Evolutionary conservation across 2,797 vertebrate species (phyloP).

Genomic region (Threskiornis aethiopicus): DNA sequence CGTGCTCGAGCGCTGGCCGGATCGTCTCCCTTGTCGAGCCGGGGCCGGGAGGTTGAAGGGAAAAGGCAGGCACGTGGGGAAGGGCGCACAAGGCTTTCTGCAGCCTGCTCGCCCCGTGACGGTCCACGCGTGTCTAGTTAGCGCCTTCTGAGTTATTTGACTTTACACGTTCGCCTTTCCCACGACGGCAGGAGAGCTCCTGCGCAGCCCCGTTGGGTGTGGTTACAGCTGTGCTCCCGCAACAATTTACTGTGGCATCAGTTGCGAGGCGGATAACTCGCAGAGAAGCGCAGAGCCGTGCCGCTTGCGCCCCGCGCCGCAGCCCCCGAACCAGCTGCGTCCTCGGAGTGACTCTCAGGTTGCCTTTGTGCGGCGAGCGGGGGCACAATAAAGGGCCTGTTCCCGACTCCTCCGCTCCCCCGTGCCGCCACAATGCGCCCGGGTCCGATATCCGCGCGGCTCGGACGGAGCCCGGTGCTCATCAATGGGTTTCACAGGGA

Average conservation of each 20-base stretch:
- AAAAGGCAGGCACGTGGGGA: fast-evolving
- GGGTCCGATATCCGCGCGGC: not conserved
- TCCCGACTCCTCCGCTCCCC: not conserved
- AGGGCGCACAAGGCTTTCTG: not conserved
- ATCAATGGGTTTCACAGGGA: not conserved
- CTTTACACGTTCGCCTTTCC: fast-evolving
- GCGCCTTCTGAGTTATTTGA: fast-evolving
- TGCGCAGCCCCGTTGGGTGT: fast-evolving
- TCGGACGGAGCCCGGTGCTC: not conserved
- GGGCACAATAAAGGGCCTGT: not conserved
- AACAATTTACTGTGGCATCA: fast-evolving
- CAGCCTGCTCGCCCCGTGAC: fast-evolving
- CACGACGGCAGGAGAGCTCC: fast-evolving
- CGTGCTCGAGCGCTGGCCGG: fast-evolving
- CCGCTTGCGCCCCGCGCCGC: fast-evolving
- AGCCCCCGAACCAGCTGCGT: not conserved
- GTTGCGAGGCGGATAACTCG: fast-evolving
- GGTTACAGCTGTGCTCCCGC: not conserved
- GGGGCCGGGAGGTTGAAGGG: fast-evolving
- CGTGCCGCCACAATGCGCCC: fast-evolving
- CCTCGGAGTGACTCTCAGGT: not conserved
- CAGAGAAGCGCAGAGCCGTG: fast-evolving
- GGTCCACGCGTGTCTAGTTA: fast-evolving
- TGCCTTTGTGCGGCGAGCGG: not conserved
- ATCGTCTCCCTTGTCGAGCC: fast-evolving